Evolutionary conservation across 2,113 vertebrate genomes (phyloP).

Genomic region (Lophochroa leadbeateri): DNA sequence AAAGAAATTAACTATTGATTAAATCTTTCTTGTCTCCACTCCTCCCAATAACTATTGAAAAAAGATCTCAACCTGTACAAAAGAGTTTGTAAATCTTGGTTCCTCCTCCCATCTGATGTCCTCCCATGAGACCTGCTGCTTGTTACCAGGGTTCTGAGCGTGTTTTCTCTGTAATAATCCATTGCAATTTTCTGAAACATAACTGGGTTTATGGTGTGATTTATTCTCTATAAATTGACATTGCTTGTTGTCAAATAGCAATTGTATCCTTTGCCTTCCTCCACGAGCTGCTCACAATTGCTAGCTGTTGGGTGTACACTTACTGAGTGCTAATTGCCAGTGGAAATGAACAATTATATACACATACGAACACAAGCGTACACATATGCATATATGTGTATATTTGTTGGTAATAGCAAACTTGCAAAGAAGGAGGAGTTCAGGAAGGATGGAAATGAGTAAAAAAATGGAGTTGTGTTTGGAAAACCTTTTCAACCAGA

Average conservation of each 20-base stretch:
- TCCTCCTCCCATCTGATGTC: background rate
- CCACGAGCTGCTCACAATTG: accelerated
- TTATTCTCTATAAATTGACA: background rate
- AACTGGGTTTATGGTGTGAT: background rate
- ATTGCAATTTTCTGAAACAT: background rate
- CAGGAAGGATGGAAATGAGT: background rate
- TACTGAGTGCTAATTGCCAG: background rate
- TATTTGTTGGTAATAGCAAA: background rate
- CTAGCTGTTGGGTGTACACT: background rate
- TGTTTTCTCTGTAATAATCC: background rate
- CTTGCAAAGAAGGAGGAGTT: background rate
- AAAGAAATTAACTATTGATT: background rate
- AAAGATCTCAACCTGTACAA: background rate
- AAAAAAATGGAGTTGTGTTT: background rate
- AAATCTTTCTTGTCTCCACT: background rate
- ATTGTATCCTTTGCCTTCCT: background rate
- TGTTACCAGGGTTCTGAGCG: background rate
- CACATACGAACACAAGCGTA: background rate
- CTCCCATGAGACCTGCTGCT: background rate
- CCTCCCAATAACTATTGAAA: background rate
- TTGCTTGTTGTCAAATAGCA: background rate
- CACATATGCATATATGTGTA: background rate
- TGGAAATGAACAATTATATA: background rate
- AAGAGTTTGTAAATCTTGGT: background rate
- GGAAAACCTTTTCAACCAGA: background rate